Evolutionary conservation across 2,113 vertebrate genomes (phyloP).

Genomic region (Setophaga petechia): DNA sequence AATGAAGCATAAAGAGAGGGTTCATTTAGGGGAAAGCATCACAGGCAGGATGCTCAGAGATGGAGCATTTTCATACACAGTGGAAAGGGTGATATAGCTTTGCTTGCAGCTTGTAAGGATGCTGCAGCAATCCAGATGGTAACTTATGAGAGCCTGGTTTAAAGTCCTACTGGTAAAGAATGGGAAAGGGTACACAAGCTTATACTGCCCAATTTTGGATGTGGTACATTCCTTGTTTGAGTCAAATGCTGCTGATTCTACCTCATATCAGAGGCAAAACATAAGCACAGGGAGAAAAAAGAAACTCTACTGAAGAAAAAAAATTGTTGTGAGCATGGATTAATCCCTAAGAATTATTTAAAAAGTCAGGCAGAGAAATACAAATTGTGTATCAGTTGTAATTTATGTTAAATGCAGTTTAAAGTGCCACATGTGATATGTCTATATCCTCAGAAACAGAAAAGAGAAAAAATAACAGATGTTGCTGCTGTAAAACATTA

Average conservation of each 20-base stretch:
- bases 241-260: neutral
- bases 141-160: neutral
- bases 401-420: conserved; percentile 27
- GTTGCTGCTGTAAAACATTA: conserved; percentile 31
- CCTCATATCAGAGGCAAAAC: neutral
- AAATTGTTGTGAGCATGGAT: neutral
- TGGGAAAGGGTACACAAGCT: neutral
- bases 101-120: neutral
- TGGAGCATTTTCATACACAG: neutral
- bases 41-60: neutral
- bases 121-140: neutral
- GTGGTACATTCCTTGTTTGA: neutral
- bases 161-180: neutral
- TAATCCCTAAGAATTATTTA: conserved; percentile 16
- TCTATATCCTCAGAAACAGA: conserved; percentile 6
- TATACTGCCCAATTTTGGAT: neutral
- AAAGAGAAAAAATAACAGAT: conserved; percentile 19
- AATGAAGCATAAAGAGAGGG: neutral
- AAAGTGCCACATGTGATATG: neutral
- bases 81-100: neutral
- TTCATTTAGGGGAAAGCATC: neutral
- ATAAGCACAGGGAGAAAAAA: neutral
- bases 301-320: neutral
- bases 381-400: neutral
- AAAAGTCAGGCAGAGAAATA: conserved; percentile 15